Evolutionary conservation across 2,113 vertebrate genomes (phyloP), one percentile per base, ranked within the genome.

Genomic region (Nannospalax galili): DNA sequence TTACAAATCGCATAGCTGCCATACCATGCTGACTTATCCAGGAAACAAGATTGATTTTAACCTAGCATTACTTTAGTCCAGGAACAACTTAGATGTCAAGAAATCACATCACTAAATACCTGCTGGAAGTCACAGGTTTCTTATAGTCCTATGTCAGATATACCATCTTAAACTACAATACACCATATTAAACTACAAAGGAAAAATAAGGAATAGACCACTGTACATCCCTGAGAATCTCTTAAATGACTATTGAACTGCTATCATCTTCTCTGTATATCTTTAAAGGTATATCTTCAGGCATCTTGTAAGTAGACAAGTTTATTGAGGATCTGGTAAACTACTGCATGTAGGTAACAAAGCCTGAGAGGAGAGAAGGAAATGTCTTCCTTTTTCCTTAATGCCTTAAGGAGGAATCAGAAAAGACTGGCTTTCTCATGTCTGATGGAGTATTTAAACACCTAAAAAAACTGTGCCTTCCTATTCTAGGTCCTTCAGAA

Each of bases 21-120:
- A 32, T 84, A 37, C 40, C n/a, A 45, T 58, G 40, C 12, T 88
- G 28, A 82, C 24, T 90, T 92, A 65, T 88, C n/a, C 40, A 69
- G 62, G 67, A 96, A 95, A 82, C 11, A 81, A 82, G 37, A 20
- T 70, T 85, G 17, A 73, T 92, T 96, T 94, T 90, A 69, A 81
- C 87, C 10, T 81, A 87, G 35, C 37, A 67, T 88, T 86, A 52
- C 52, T 56, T 75, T 67, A 72, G 45, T 32, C 45, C n/a, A 92
- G 35, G 5, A 35, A 84, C 42, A 73, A 7, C 69, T 30, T 84
- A 45, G 5, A 89, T 48, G 32, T 64, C 15, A 74, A 88, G 35
- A 95, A 87, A 69, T 77, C 24, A 80, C 24, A 84, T 42, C 40
- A 26, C n/a, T 84, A 74, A 81, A 32, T 65, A 73, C 58, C 62